Evolutionary conservation across 2,888 invertebrate species (phyloP).

Genomic region (Pteria penguin): DNA sequence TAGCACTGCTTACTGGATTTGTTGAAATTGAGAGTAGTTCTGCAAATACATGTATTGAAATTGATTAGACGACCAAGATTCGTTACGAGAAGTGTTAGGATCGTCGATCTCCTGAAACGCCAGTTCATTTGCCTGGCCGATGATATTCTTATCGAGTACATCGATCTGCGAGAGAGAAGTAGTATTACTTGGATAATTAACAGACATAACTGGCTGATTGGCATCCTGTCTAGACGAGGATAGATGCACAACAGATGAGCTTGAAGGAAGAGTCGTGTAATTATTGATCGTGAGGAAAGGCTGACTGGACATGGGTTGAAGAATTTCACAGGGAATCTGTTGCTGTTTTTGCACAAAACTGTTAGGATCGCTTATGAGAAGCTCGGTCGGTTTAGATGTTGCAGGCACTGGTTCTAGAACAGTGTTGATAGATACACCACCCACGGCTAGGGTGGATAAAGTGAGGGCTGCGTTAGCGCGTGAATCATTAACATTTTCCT

Average conservation of each 20-base stretch:
- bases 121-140: neutral
- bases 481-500: neutral
- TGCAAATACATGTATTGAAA: conserved; percentile 4
- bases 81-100: neutral
- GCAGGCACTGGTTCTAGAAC: neutral
- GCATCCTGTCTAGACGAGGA: neutral
- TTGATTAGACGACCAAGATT: neutral
- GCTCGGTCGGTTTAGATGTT: neutral
- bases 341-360: neutral
- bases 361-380: neutral
- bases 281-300: neutral
- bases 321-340: neutral
- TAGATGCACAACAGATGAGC: neutral
- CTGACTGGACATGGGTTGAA: neutral
- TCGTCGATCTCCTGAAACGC: neutral
- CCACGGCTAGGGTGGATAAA: conserved; percentile 1
- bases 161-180: neutral
- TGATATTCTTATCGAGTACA: neutral
- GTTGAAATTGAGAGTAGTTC: neutral
- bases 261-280: neutral
- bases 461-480: conserved; percentile 21
- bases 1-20: conserved; percentile 1
- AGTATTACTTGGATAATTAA: neutral
- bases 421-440: too few species aligned
- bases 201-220: neutral